Conservation (phyloP, 30 jellyfish, hydroid and myxozoan genomes). For the Clytia hemisphaerica region DNA sequence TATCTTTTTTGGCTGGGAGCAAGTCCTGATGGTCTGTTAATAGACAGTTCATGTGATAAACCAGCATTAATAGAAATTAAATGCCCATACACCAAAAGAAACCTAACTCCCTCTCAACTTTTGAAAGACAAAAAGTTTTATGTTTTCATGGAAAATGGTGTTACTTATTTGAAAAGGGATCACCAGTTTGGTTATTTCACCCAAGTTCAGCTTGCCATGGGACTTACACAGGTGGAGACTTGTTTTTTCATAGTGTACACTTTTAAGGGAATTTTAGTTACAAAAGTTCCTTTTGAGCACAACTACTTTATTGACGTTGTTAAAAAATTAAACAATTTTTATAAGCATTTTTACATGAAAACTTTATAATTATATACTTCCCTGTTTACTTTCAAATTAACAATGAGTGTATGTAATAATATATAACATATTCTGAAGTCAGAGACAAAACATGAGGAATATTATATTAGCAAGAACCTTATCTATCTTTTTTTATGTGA, state of each 20-base stretch:
- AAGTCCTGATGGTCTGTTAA: neutral
- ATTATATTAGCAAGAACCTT: too few species aligned
- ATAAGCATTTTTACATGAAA: too few species aligned
- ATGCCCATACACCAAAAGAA: neutral
- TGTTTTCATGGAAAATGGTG: neutral
- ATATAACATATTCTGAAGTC: too few species aligned
- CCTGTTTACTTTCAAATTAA: too few species aligned
- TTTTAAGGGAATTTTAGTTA: conserved; percentile 32
- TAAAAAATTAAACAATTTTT: conserved; percentile 13
- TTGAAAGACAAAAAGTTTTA: neutral
- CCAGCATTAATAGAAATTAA: too few species aligned
- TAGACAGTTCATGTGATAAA: neutral
- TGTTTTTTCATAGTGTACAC: conserved; percentile 22
- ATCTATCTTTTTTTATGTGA: too few species aligned
- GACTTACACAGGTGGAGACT: too few species aligned
- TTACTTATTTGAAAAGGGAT: neutral
- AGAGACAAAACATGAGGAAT: too few species aligned
- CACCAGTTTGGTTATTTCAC: neutral
- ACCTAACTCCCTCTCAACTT: neutral
- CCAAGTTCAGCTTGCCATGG: neutral
- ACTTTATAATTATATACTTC: too few species aligned
- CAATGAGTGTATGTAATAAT: too few species aligned
- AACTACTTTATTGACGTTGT: conserved; percentile 11
- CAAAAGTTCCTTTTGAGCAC: conserved; percentile 26
- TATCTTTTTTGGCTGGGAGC: too few species aligned